phyloP scores from a whole-genome alignment of 2,113 vertebrate genomes.

The Erythrolamprus reginae region DNA sequence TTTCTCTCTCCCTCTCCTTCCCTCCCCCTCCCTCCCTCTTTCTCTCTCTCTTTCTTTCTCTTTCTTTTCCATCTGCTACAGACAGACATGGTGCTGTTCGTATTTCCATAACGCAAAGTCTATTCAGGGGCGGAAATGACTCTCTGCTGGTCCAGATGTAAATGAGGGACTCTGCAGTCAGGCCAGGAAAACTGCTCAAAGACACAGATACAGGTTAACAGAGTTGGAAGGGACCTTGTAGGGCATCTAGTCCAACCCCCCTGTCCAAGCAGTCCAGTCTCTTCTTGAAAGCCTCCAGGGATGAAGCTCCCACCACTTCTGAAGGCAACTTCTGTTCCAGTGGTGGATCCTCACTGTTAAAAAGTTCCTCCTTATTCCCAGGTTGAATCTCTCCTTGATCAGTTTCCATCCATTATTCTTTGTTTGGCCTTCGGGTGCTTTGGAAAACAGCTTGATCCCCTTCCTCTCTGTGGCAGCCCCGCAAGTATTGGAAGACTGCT shows the following conservation, averaged over 20 bases:
- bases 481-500: neutral
- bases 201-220: no score
- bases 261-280: neutral
- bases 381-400: neutral
- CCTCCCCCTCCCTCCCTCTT: no score
- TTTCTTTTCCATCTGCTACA: constrained; percentile 47
- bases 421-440: neutral
- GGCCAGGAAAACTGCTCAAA: neutral
- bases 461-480: neutral
- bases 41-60: no score
- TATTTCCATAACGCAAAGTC: constrained; percentile 31
- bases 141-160: constrained; percentile 26
- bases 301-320: neutral
- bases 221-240: no score
- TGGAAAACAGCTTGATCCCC: neutral
- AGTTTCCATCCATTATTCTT: neutral
- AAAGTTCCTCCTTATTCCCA: neutral
- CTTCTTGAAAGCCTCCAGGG: neutral
- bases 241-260: neutral
- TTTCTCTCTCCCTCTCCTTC: constrained; percentile 5
- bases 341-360: neutral
- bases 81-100: constrained; percentile 3
- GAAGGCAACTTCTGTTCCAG: neutral
- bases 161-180: neutral
- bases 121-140: neutral